These are phyloP conservation scores for Cygnus buccinator DNA, from an alignment of 2,113 vertebrate genomes.

Conservation along the genomic window DNA sequence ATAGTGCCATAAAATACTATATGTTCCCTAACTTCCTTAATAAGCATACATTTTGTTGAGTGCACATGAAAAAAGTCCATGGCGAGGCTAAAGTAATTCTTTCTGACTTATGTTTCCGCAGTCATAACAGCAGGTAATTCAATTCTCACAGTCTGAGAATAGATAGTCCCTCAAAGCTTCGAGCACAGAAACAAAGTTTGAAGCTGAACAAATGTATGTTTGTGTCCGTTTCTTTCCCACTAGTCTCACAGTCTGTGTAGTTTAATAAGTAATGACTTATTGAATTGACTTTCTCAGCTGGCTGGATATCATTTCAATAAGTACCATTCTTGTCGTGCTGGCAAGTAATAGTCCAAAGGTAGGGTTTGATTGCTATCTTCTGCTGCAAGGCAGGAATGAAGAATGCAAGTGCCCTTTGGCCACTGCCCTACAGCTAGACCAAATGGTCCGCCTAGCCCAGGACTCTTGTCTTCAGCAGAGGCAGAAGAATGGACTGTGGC, in stretches of 20 bases:
- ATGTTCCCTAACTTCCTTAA: not conserved
- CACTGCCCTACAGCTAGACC: not conserved
- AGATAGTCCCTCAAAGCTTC: not conserved
- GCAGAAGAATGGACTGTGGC: not conserved
- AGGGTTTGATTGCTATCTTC: not conserved
- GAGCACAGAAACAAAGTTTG: not conserved
- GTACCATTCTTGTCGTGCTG: not conserved
- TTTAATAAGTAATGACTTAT: not conserved
- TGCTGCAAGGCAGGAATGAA: not conserved
- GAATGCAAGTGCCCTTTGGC: fast-evolving
- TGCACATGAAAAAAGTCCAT: not conserved
- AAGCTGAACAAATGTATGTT: not conserved
- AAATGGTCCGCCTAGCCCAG: not conserved
- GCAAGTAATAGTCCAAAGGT: not conserved
- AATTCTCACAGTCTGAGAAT: not conserved
- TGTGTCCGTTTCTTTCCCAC: not conserved
- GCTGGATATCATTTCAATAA: not conserved
- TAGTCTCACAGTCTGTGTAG: not conserved
- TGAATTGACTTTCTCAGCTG: not conserved
- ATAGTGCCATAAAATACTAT: not conserved
- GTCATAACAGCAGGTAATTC: not conserved
- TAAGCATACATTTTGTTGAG: not conserved
- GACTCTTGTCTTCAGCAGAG: not conserved
- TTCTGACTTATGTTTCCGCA: not conserved
- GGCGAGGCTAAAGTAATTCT: not conserved